A percentile compares a stretch with the other conserved stretches of the same genome.
These are phyloP conservation scores for Scaptomyza graminum DNA, from an alignment of 1,140 invertebrate species.

Conservation along the genomic window DNA sequence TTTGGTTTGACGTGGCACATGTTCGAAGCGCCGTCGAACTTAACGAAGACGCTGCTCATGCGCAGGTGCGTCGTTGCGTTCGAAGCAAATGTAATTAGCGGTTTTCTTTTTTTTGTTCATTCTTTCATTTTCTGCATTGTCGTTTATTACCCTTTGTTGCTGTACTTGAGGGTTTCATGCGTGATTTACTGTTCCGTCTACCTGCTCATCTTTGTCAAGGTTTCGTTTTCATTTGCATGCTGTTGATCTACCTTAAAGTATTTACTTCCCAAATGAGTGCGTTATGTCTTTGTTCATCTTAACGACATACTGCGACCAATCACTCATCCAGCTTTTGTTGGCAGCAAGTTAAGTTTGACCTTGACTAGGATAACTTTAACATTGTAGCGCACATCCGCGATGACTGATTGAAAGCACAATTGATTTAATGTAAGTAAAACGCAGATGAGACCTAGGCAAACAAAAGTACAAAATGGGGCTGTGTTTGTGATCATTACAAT, in stretches of 20 bases:
- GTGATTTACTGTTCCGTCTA: conserved; percentile 52
- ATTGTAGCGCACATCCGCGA: neutral
- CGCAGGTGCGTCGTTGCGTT: conserved; percentile 3
- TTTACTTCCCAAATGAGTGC: neutral
- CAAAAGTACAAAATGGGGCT: neutral
- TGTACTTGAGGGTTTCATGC: conserved; percentile 30
- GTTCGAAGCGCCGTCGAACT: conserved; percentile 37
- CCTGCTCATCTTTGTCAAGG: conserved; percentile 49
- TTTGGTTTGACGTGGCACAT: conserved; percentile 35
- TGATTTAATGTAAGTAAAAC: conserved; percentile 10
- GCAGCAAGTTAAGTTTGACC: neutral
- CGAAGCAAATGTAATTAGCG: conserved; percentile 33
- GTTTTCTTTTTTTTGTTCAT: conserved; percentile 13
- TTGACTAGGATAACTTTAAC: conserved; percentile 38
- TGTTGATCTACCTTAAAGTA: conserved; percentile 20
- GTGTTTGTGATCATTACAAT: no score
- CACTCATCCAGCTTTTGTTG: conserved; percentile 34
- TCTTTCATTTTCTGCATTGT: conserved; percentile 24
- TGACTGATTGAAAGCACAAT: conserved; percentile 7
- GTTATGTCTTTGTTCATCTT: conserved; percentile 18
- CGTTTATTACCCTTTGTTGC: conserved; percentile 71
- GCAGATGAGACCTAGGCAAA: neutral
- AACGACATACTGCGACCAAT: conserved; percentile 1
- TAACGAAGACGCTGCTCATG: conserved; percentile 6
- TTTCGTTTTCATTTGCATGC: conserved; percentile 62